Conservation (phyloP, 2,113 vertebrate genomes). For the Shinisaurus crocodilurus region DNA sequence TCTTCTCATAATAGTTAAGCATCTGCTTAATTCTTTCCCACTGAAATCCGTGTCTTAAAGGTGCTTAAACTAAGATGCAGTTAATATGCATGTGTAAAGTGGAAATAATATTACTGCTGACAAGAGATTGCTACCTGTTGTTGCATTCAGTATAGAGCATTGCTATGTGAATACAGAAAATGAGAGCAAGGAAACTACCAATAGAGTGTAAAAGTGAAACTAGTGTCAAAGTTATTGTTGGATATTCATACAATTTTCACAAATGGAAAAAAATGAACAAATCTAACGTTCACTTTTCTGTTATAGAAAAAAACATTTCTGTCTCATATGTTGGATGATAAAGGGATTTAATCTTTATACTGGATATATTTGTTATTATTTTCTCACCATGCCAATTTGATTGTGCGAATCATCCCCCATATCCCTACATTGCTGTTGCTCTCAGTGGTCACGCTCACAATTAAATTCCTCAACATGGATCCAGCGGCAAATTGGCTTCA, state of each 20-base stretch:
- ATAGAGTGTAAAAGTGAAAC: background rate
- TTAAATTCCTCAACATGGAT: conserved; percentile 28
- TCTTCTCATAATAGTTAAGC: too few species aligned
- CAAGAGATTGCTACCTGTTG: background rate
- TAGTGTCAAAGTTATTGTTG: background rate
- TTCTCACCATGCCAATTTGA: conserved; percentile 35
- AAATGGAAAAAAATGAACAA: background rate
- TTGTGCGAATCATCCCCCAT: conserved; percentile 35
- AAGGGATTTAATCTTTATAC: background rate
- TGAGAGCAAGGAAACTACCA: background rate
- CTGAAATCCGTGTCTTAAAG: background rate
- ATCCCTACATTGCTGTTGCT: conserved; percentile 39
- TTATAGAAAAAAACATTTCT: background rate
- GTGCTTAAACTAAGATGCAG: background rate
- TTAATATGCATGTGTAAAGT: background rate
- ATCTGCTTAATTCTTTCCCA: background rate
- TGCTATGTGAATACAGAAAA: background rate
- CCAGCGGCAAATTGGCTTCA: background rate
- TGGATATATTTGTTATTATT: background rate
- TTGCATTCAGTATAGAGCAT: background rate
- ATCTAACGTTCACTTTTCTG: background rate
- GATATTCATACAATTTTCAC: background rate
- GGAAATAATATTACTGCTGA: background rate
- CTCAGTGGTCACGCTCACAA: conserved; percentile 10
- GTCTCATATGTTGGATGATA: background rate